A percentile compares a stretch with the other conserved stretches of the same genome.
Evolutionary conservation across 2,888 invertebrate species (phyloP).

Genomic region (Argyresthia albistria): DNA sequence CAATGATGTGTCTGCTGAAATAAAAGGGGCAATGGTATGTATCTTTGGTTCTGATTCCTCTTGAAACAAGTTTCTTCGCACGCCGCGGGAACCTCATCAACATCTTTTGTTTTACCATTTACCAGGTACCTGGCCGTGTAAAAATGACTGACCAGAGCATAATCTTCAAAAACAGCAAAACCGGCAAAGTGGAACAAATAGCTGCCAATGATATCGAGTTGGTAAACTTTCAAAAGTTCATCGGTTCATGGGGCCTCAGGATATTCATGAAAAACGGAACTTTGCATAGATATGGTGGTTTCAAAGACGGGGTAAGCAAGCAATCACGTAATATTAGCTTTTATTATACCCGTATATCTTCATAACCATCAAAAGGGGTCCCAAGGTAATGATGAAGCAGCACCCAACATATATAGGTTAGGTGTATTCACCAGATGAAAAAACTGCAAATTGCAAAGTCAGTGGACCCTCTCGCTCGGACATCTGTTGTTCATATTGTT

Average conservation of each 20-base stretch:
- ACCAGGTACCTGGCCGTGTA: conserved; percentile 89
- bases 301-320: conserved; percentile 84
- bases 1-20: conserved; percentile 86
- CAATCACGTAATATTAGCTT: too few species aligned
- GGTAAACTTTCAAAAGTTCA: conserved; percentile 93
- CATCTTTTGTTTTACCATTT: neutral
- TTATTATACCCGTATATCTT: too few species aligned
- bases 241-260: conserved; percentile 91
- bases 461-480: too few species aligned
- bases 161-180: conserved; percentile 95
- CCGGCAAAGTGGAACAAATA: conserved; percentile 96
- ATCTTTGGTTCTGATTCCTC: neutral
- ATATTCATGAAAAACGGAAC: conserved; percentile 92
- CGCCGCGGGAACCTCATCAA: neutral
- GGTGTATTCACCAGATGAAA: too few species aligned
- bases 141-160: conserved; percentile 94
- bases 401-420: too few species aligned
- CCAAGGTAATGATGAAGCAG: too few species aligned
- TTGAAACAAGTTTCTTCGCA: neutral
- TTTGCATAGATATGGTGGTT: conserved; percentile 93
- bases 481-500: too few species aligned
- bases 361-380: too few species aligned
- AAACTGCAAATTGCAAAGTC: too few species aligned
- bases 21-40: conserved; percentile 89
- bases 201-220: conserved; percentile 87